A percentile compares a stretch with the other conserved stretches of the same genome.
Conservation (phyloP, 2,113 vertebrate genomes). For the Xerus inauris region DNA sequence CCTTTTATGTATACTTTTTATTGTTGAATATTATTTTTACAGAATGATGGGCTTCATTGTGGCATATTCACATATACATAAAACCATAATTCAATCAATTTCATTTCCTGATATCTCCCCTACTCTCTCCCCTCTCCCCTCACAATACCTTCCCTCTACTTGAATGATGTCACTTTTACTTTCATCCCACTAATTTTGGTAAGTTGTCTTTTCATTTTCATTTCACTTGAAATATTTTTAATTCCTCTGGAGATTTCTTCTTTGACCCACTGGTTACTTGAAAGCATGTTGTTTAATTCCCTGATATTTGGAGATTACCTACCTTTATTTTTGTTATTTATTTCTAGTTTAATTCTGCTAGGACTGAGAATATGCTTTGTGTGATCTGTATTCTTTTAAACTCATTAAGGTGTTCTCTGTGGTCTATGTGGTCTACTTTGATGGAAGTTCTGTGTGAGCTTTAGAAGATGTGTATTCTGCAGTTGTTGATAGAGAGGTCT, state of each 20-base stretch:
- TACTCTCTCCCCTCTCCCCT: too few relatives aligned
- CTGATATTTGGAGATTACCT: not conserved
- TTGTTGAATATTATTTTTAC: too few relatives aligned
- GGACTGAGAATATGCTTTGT: not conserved
- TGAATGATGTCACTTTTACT: too few relatives aligned
- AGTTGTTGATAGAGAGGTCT: not conserved
- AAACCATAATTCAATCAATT: too few relatives aligned
- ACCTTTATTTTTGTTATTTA: not conserved
- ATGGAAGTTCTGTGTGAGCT: not conserved
- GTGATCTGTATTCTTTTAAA: not conserved
- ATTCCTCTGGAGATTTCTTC: not conserved
- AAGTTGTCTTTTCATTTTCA: not conserved
- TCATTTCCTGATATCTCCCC: too few relatives aligned
- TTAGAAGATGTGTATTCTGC: conserved; percentile 2
- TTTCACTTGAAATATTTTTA: not conserved
- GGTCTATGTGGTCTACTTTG: not conserved
- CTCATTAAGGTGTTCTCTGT: not conserved
- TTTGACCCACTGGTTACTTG: not conserved
- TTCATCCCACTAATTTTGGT: not conserved
- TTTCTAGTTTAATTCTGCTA: conserved; percentile 35
- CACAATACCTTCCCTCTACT: too few relatives aligned
- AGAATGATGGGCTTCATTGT: too few relatives aligned
- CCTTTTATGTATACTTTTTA: too few relatives aligned
- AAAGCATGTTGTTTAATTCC: not conserved
- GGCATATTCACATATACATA: too few relatives aligned